Base-by-base conservation (phyloP, 2,888 invertebrate species). In the Drosophila anceps region DNA sequence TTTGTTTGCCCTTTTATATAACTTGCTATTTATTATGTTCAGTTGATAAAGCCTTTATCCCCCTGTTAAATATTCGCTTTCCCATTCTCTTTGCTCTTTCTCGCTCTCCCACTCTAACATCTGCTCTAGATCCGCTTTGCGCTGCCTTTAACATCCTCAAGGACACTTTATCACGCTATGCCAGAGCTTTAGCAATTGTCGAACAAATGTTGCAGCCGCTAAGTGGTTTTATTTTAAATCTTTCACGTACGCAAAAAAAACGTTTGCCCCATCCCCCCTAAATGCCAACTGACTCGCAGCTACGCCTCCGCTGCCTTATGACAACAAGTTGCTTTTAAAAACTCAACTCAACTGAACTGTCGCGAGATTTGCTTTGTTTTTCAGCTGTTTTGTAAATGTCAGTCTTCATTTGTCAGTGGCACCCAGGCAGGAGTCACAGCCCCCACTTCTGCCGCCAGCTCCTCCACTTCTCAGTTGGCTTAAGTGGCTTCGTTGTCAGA, bases 221-320 rank as follows among this genome's bases (percentile, higher is more conserved):
- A 92, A 92, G 93, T 92, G 92, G 92, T 92, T 92, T 92, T 92
- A 91, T 92, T 92, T 92, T 84, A 91, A 92, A 89, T 92, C 91
- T 91, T 92, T 89, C 92, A 92, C 92, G 93, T 92, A 90, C 84
- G 67, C 73, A 74, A 66, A 75, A 80, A 63, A 66, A 24, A 24
- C 20, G n/a, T 18, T 48, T 60, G 33, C 35, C 24, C 51, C 31
- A n/a, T 29, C 50, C 10, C 29, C 15, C 5, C 27, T 6, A 9
- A 9, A 27, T n/a, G n/a, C 18, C 29, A 18, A 6, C 29, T 31
- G n/a, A 18, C 29, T 5, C 53, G 3, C 37, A 8, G 37, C 24
- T 4, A 33, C 53, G 35, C 48, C 50, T 46, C 41, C 59, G 59
- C 39, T 55, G 82, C 80, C 77, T 81, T 84, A 82, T 76, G 80